Percentiles rank a stretch among this genome's conserved stretches.
phyloP scores from a whole-genome alignment of 2,888 invertebrate genomes.

The Archaeoteleia sp. region DNA sequence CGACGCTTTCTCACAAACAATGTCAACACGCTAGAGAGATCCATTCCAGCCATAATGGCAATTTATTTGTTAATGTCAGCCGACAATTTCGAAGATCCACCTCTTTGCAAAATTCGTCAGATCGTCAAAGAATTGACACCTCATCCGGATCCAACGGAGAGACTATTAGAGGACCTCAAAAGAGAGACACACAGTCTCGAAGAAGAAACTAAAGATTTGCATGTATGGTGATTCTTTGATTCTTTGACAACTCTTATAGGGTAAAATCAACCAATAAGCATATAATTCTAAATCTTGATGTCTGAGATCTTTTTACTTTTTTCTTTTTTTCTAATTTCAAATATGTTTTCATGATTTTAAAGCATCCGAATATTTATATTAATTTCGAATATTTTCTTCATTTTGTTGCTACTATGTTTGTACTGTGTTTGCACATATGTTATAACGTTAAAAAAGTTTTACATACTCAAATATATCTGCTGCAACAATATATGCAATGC shows the following conservation, averaged over 20 bases:
- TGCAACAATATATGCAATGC: neutral
- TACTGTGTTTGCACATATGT: too few relatives aligned
- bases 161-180: constrained; percentile 58
- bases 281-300: neutral
- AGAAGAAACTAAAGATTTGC: constrained; percentile 66
- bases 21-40: constrained; percentile 66
- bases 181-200: constrained; percentile 58
- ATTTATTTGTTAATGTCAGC: constrained; percentile 60
- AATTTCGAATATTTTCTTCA: too few relatives aligned
- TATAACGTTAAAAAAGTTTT: too few relatives aligned
- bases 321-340: too few relatives aligned
- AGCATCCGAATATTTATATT: too few relatives aligned
- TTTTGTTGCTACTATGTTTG: too few relatives aligned
- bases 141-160: constrained; percentile 62
- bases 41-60: constrained; percentile 68
- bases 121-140: constrained; percentile 62
- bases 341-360: too few relatives aligned
- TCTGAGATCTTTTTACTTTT: too few relatives aligned
- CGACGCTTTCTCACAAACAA: constrained; percentile 61
- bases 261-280: neutral
- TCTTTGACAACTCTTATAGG: constrained; percentile 20
- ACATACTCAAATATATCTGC: too few relatives aligned
- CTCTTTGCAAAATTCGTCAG: constrained; percentile 61
- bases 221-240: constrained; percentile 61
- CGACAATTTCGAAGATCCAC: constrained; percentile 53